Percentiles rank a stretch among this genome's conserved stretches.
phyloP scores from a whole-genome alignment of 2,888 invertebrate genomes.

The Chrysolina haemoptera region DNA sequence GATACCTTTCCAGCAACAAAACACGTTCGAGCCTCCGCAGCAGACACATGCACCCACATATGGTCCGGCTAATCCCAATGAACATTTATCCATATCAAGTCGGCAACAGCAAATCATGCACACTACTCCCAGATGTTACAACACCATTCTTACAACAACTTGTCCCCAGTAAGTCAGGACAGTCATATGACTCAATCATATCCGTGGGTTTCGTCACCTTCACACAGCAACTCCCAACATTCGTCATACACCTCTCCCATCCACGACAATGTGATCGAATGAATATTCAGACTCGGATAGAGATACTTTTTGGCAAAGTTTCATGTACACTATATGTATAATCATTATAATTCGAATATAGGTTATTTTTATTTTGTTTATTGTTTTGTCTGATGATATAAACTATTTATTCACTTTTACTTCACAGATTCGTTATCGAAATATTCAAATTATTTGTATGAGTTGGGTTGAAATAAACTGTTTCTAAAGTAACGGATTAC shows the following conservation, averaged over 20 bases:
- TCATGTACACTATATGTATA: too few relatives aligned
- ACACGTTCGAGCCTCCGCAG: neutral
- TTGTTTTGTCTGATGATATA: neutral
- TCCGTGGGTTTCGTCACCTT: neutral
- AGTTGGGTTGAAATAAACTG: constrained; percentile 3
- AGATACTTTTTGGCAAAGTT: too few relatives aligned
- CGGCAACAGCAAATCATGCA: constrained; percentile 8
- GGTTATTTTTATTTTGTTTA: too few relatives aligned
- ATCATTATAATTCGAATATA: too few relatives aligned
- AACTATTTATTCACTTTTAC: neutral
- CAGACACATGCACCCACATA: too few relatives aligned
- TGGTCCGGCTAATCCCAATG: too few relatives aligned
- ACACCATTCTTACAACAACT: neutral
- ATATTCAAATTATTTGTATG: neutral
- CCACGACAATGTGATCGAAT: constrained; percentile 2
- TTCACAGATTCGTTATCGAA: too few relatives aligned
- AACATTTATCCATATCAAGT: neutral
- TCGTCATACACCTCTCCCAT: constrained; percentile 10
- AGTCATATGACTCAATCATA: constrained; percentile 7
- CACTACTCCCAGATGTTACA: neutral
- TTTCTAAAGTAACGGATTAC: constrained; percentile 16
- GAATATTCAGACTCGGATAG: neutral
- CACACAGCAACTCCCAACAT: constrained; percentile 5
- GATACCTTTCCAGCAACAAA: constrained; percentile 14
- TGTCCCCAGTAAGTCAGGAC: constrained; percentile 13